Conservation (phyloP, 2,113 vertebrate species). For the Perca fluviatilis region DNA sequence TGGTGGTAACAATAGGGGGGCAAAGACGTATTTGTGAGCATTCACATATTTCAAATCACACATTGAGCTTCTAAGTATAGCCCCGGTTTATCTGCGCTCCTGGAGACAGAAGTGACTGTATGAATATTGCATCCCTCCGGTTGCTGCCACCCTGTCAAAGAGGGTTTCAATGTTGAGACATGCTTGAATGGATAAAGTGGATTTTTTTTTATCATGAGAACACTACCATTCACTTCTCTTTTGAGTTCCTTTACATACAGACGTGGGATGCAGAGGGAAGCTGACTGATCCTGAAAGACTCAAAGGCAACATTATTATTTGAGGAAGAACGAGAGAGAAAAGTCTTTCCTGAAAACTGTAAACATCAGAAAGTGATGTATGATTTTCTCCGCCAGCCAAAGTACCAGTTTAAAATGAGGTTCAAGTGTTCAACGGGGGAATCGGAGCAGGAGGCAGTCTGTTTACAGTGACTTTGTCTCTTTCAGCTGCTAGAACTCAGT, state of each 20-base stretch:
- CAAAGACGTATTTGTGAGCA: conserved; percentile 61
- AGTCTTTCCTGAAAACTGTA: neutral
- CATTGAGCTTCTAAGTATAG: conserved; percentile 78
- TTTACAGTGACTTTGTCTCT: conserved; percentile 24
- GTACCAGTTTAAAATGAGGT: conserved; percentile 38
- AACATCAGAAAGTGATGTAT: conserved; percentile 10
- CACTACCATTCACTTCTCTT: conserved; percentile 52
- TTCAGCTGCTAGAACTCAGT: neutral
- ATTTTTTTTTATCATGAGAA: conserved; percentile 68
- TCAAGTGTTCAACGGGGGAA: conserved; percentile 18
- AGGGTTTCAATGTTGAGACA: conserved; percentile 79
- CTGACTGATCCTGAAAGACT: conserved; percentile 37
- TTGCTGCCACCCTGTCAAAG: conserved; percentile 73
- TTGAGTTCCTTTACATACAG: conserved; percentile 54
- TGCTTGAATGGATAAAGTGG: conserved; percentile 77
- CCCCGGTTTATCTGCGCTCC: conserved; percentile 69
- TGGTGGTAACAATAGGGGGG: conserved; percentile 58
- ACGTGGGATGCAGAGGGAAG: conserved; percentile 30
- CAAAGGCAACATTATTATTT: conserved; percentile 38
- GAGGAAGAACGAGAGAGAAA: conserved; percentile 13
- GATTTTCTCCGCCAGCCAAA: conserved; percentile 11
- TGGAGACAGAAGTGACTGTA: conserved; percentile 68
- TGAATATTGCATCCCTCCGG: conserved; percentile 79
- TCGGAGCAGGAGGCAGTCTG: neutral
- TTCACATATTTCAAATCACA: conserved; percentile 73